Base-by-base conservation (phyloP, 2,888 invertebrate species). In the Zhuqinia jingwanae region DNA sequence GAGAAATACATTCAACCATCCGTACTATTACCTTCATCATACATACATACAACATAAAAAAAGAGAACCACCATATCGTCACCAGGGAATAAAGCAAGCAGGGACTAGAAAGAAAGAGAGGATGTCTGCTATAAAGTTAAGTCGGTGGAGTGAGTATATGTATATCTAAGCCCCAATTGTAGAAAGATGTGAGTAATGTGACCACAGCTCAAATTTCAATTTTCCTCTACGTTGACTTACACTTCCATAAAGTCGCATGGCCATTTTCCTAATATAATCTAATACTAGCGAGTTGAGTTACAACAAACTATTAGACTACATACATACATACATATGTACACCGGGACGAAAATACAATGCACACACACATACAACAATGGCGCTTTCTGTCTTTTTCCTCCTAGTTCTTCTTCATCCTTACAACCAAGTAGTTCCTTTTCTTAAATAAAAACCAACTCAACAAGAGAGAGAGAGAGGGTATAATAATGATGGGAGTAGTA, bases 161-260 rank as follows among this genome's bases (percentile, higher is more conserved):
- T 36, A 45, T 27, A 53, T 50, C 1, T 56, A 70, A 70, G 47
- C 47, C 27, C 25, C 22, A 73, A 58, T 85, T 85, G 82, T 79
- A 75, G 60, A 53, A 68, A 73, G 82, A 79, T 85, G 87, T 85
- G 85, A 89, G 88, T 88, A 89, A 89, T 89, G 88, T 89, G 89
- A 89, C 89, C 89, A 87, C 88, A 89, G 88, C 87, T 89, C 89
- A 89, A 89, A 88, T 89, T 89, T 89, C 89, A 89, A 89, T 89
- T 89, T 89, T 89, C 89, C 89, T 89, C 88, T 88, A 88, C 88
- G 88, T 88, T 89, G 88, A 87, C 88, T 88, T 88, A 88, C 87
- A 88, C 88, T 83, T 87, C 89, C 89, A 89, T 89, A 89, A 89
- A 89, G 89, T 89, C 88, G 83, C 87, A 89, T 88, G 89, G 88